Conservation (phyloP, 1,140 invertebrate species). For the Drosophila fuyamai region DNA sequence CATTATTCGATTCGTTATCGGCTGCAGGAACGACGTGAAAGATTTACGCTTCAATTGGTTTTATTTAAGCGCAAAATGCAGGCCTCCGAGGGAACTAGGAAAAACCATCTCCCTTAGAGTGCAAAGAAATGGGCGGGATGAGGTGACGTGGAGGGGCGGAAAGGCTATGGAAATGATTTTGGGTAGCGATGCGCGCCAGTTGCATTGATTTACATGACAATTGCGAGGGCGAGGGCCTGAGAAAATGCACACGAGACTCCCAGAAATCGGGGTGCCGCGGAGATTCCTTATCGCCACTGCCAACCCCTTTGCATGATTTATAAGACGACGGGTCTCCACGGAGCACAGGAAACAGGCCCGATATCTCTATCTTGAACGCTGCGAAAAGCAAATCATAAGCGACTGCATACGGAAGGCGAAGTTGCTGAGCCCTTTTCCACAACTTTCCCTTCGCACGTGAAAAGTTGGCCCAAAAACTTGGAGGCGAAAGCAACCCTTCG, state of each 20-base stretch:
- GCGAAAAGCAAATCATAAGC: constrained; percentile 73
- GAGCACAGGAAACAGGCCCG: constrained; percentile 46
- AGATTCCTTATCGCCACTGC: constrained; percentile 56
- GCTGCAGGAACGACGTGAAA: constrained; percentile 59
- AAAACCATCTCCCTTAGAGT: background rate
- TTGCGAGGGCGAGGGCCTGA: constrained; percentile 47
- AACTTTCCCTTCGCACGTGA: constrained; percentile 10
- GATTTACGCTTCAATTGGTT: constrained; percentile 81
- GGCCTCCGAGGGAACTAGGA: constrained; percentile 25
- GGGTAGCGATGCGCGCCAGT: constrained; percentile 49
- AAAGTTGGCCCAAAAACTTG: constrained; percentile 59
- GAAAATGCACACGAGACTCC: constrained; percentile 40
- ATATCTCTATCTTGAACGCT: constrained; percentile 63
- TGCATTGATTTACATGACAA: constrained; percentile 82
- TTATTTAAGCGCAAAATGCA: constrained; percentile 75
- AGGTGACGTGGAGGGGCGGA: constrained; percentile 9
- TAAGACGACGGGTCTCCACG: constrained; percentile 27
- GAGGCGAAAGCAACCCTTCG: constrained; percentile 45
- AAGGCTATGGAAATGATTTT: constrained; percentile 71
- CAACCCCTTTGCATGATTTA: constrained; percentile 70
- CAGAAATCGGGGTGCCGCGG: constrained; percentile 26
- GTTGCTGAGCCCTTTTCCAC: constrained; percentile 20
- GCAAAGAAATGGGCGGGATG: background rate
- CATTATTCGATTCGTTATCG: constrained; percentile 68
- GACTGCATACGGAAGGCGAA: constrained; percentile 69